Evolutionary conservation across 2,797 vertebrate species (phyloP), one percentile per base, ranked within the genome.

Genomic region (Chelon labrosus): DNA sequence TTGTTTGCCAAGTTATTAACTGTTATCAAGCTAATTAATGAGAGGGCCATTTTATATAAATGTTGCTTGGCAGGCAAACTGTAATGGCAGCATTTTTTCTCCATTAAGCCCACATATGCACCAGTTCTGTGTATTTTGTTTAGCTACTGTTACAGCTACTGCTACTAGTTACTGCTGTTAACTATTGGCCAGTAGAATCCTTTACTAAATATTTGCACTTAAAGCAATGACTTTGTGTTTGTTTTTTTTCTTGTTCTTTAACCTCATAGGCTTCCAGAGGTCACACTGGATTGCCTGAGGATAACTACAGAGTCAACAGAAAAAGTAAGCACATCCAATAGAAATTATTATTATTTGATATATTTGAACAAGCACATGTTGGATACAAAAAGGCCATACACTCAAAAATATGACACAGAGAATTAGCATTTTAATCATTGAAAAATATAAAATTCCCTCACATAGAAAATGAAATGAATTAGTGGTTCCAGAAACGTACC

Each of bases 181-280:
- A 51, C 14, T 19, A 14, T 44, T 44, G 9, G 31, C 20, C 10
- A 37, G n/a, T 50, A 39, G 12, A 53, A 39, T 38, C 49, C 31
- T 35, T 58, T 10, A 6, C 16, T 39, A 19, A 67, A 65, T 79
- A 65, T 82, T 69, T 61, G 38, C n/a, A 35, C 19, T 22, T 8
- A 56, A 22, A 35, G 53, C 41, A 53, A 8, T 5, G 1, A 14
- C 14, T 9, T 22, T 61, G 17, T 13, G 16, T 8, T 52, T 14
- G n/a, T 58, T 44, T 67, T 35, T 62, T 17, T 62, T n/a, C 50
- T 35, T 61, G 6, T 14, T 31, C 2, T 5, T 67, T 42, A 39
- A 25, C 20, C 57, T 6, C 13, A 4, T 13, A 0, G 9, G 14
- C 11, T 17, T 17, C 22, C 7, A 41, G 19, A 19, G 59, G 10